Conservation (phyloP, 2,113 vertebrate genomes). For the Pluvialis apricaria region DNA sequence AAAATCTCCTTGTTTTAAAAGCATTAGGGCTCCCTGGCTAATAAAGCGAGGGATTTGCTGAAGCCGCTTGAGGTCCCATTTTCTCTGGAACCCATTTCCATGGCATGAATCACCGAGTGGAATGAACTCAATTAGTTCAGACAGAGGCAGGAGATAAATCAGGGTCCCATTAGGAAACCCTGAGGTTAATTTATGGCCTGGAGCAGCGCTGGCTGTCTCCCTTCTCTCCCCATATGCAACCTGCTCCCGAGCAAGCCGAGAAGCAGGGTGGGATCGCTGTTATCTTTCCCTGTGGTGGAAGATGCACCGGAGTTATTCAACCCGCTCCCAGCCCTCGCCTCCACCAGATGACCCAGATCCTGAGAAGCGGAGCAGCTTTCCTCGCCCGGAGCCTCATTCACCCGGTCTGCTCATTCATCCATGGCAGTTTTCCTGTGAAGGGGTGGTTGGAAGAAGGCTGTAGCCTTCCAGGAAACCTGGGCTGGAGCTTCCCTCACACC, state of each 20-base stretch:
- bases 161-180: conserved; percentile 71
- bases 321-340: neutral
- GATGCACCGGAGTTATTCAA: neutral
- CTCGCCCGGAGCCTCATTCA: neutral
- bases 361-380: neutral
- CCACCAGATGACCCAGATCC: neutral
- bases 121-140: conserved; percentile 78
- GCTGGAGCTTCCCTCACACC: neutral
- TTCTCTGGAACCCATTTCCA: conserved; percentile 73
- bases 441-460: neutral
- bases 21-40: conserved; percentile 40
- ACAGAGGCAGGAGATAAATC: conserved; percentile 76
- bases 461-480: neutral
- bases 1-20: conserved; percentile 58
- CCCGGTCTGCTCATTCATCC: neutral
- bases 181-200: conserved; percentile 47
- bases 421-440: accelerated
- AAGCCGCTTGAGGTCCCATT: conserved; percentile 66
- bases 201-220: neutral
- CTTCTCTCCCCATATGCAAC: neutral
- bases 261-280: neutral
- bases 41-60: neutral
- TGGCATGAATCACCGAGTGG: conserved; percentile 72
- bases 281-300: neutral
- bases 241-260: neutral